Conservation (phyloP, 2,113 vertebrate species). For the Poeciliopsis turrubarensis region DNA sequence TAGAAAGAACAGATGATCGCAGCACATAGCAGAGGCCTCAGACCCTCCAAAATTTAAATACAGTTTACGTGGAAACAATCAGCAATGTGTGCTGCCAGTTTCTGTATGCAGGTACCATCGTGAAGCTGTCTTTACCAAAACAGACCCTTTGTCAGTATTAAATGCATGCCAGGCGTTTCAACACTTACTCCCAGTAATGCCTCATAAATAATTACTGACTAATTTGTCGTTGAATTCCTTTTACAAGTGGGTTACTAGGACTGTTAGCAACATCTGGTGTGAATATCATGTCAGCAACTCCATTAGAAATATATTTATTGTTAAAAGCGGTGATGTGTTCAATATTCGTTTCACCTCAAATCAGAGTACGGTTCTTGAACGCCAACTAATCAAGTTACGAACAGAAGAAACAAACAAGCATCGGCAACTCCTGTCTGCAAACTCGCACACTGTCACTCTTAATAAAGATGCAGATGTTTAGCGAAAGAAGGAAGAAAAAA, state of each 20-base stretch:
- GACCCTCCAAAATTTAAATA: too few species aligned
- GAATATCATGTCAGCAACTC: not conserved
- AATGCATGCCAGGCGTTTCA: not conserved
- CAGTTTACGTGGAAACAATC: too few species aligned
- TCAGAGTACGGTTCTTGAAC: not conserved
- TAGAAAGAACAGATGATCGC: too few species aligned
- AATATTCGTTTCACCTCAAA: not conserved
- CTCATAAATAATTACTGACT: not conserved
- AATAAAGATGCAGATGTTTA: conserved; percentile 10
- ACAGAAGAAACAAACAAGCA: not conserved
- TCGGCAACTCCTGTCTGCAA: conserved; percentile 4
- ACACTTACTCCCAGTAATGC: not conserved
- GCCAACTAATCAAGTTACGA: not conserved
- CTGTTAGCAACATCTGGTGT: not conserved
- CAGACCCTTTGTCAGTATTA: not conserved
- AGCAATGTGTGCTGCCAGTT: not conserved
- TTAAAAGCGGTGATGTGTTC: not conserved
- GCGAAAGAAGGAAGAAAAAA: conserved; percentile 8
- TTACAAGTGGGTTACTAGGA: not conserved
- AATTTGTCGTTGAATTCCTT: not conserved
- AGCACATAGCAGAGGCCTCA: too few species aligned
- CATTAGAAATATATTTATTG: not conserved
- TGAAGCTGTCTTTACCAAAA: not conserved
- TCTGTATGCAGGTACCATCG: not conserved
- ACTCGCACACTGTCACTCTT: conserved; percentile 1